Percentiles rank a stretch among this genome's conserved stretches.
Evolutionary conservation across 2,797 vertebrate species (phyloP).

Genomic region (Sibirionetta formosa): DNA sequence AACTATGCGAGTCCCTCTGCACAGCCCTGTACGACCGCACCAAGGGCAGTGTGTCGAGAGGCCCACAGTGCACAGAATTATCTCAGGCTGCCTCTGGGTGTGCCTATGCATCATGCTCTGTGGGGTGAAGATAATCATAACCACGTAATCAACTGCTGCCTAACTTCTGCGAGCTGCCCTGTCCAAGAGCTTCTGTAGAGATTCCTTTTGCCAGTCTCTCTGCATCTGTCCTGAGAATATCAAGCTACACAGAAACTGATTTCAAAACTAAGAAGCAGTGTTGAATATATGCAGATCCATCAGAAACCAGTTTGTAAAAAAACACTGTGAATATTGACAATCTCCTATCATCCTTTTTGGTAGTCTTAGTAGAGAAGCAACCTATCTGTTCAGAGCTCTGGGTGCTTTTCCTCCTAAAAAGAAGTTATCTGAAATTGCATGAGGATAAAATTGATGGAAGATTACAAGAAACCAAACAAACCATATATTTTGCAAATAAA

Average conservation of each 20-base stretch:
- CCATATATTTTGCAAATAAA: neutral
- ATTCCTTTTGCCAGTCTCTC: neutral
- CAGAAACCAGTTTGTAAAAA: neutral
- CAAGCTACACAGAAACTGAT: neutral
- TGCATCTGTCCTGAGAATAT: neutral
- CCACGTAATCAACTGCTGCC: rapidly evolving
- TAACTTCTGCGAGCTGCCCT: neutral
- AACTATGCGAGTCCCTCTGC: neutral
- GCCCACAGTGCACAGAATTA: neutral
- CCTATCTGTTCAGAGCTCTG: neutral
- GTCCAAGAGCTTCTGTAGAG: neutral
- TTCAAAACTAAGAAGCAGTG: neutral
- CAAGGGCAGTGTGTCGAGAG: neutral
- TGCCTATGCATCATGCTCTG: rapidly evolving
- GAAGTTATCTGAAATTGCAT: neutral
- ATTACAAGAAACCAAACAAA: neutral
- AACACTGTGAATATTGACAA: neutral
- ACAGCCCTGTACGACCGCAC: neutral
- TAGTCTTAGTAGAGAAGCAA: neutral
- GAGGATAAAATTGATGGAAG: neutral
- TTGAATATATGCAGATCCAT: neutral
- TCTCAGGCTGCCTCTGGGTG: neutral
- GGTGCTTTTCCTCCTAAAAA: neutral
- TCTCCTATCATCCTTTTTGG: neutral
- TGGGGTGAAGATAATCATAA: neutral